phyloP scores from a whole-genome alignment of 2,888 invertebrate genomes.

The Physocephala rufipes region DNA sequence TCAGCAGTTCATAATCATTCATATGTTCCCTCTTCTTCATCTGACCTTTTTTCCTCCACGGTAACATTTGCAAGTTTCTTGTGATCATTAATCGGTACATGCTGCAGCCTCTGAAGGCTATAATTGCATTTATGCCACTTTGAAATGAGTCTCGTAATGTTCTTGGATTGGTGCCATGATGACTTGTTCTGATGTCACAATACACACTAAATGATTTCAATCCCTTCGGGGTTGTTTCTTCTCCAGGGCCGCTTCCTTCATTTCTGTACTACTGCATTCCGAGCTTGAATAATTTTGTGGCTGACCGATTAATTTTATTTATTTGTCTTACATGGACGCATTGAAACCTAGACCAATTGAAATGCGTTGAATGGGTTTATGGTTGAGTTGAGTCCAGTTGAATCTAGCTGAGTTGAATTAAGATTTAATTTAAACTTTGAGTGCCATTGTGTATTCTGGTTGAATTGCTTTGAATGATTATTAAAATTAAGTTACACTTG shows the following conservation, averaged over 20 bases:
- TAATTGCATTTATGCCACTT: conserved; percentile 34
- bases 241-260: background rate
- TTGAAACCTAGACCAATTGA: background rate
- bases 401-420: background rate
- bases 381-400: conserved; percentile 1
- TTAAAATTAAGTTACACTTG: conserved; percentile 5
- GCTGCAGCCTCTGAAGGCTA: conserved; percentile 3
- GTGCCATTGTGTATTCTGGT: background rate
- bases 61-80: background rate
- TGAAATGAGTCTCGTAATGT: conserved; percentile 25
- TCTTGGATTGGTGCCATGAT: conserved; percentile 39
- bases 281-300: background rate
- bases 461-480: background rate
- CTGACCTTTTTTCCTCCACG: background rate
- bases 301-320: background rate
- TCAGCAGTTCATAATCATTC: background rate
- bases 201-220: conserved; percentile 41
- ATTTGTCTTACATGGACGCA: background rate
- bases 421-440: background rate
- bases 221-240: background rate
- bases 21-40: background rate
- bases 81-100: background rate
- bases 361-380: too few relatives aligned
- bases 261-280: background rate
- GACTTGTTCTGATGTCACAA: conserved; percentile 37